phyloP scores from a whole-genome alignment of 2,888 invertebrate genomes.

The Eustalomyia histrio region DNA sequence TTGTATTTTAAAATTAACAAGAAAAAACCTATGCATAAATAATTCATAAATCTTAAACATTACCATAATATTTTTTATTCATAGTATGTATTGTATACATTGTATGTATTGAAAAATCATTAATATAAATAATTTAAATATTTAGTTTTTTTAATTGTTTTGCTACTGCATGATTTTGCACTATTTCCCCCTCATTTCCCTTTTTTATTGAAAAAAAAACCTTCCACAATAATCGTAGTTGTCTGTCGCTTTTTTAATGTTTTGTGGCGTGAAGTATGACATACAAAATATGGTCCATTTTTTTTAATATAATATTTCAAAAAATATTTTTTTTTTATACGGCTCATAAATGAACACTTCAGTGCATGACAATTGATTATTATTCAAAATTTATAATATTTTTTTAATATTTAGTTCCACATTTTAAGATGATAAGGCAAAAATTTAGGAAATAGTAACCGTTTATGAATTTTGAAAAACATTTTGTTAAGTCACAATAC shows the following conservation, averaged over 20 bases:
- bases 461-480: neutral
- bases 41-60: neutral
- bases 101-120: neutral
- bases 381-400: constrained; percentile 17
- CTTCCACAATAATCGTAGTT: neutral
- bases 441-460: constrained; percentile 14
- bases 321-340: constrained; percentile 36
- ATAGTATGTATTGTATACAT: neutral
- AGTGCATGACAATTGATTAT: constrained; percentile 53
- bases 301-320: neutral
- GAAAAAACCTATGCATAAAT: neutral
- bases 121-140: constrained; percentile 30
- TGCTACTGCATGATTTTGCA: constrained; percentile 60
- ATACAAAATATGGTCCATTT: constrained; percentile 38
- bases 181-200: constrained; percentile 45
- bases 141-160: constrained; percentile 44
- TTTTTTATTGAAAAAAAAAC: constrained; percentile 4
- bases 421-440: constrained; percentile 47
- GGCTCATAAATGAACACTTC: constrained; percentile 49
- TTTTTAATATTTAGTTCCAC: constrained; percentile 52
- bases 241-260: constrained; percentile 21
- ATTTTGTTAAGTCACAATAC: too few species aligned
- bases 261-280: constrained; percentile 40
- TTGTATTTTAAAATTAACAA: too few species aligned
- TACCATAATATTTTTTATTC: neutral